Evolutionary conservation across 92 coral and sea anemone genomes (phyloP).

Genomic region (Siderastrea radians): DNA sequence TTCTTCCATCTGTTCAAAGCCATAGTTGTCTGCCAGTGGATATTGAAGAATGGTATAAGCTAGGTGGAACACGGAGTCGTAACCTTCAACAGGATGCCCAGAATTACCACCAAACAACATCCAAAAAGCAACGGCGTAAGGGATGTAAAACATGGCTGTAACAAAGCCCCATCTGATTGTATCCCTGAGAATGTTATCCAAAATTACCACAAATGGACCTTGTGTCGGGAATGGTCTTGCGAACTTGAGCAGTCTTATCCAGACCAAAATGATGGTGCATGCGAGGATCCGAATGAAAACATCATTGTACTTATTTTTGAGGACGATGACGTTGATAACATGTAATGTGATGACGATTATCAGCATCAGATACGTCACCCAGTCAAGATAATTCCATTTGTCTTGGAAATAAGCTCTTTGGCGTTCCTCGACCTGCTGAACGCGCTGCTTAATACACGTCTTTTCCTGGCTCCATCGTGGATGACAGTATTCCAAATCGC

Average conservation of each 20-base stretch:
- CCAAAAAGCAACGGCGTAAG: slow-evolving; percentile 78
- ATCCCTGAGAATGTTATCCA: slow-evolving; percentile 66
- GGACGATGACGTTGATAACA: slow-evolving; percentile 26
- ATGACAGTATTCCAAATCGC: slow-evolving; percentile 73
- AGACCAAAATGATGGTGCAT: slow-evolving; percentile 60
- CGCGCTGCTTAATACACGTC: slow-evolving; percentile 48
- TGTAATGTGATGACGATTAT: slow-evolving; percentile 45
- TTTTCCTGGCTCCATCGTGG: slow-evolving; percentile 79
- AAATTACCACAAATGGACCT: slow-evolving; percentile 82
- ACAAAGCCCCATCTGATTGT: slow-evolving; percentile 74
- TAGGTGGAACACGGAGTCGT: slow-evolving; percentile 47
- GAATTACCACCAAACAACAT: slow-evolving; percentile 72
- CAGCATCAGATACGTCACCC: slow-evolving; percentile 68
- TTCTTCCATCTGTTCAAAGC: slow-evolving; percentile 53
- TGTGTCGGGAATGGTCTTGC: slow-evolving; percentile 75
- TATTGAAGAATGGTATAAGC: slow-evolving; percentile 57
- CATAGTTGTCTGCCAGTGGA: slow-evolving; percentile 75
- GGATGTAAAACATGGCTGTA: slow-evolving; percentile 68
- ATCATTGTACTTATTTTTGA: slow-evolving; percentile 19
- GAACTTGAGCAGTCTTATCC: slow-evolving; percentile 77
- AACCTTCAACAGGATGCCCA: slow-evolving; percentile 57
- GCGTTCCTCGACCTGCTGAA: slow-evolving; percentile 35
- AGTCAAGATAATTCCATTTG: slow-evolving; percentile 76
- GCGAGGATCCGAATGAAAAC: slow-evolving; percentile 45
- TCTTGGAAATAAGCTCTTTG: slow-evolving; percentile 67